Percentiles rank a stretch among this genome's conserved stretches.
These are phyloP conservation scores for Poecilia picta DNA, from an alignment of 2,797 vertebrate species.

Conservation along the genomic window DNA sequence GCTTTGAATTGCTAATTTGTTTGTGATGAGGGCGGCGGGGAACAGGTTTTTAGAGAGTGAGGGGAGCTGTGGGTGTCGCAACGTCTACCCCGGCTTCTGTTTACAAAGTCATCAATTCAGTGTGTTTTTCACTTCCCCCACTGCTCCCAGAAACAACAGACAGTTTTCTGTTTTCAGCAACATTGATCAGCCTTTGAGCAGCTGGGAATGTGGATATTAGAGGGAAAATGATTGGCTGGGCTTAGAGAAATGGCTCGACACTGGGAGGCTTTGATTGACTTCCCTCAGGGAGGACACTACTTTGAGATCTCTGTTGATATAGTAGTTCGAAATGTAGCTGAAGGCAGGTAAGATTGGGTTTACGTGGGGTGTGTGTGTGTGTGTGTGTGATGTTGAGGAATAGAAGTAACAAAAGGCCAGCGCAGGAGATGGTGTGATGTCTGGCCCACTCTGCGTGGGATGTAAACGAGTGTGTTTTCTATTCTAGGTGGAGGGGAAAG, in stretches of 20 bases:
- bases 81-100: constrained; percentile 51
- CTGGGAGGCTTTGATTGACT: constrained; percentile 78
- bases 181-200: constrained; percentile 76
- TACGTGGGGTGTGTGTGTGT: constrained; percentile 24
- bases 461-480: constrained; percentile 59
- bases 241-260: constrained; percentile 62
- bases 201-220: constrained; percentile 63
- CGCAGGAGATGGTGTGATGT: constrained; percentile 52
- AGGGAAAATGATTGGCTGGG: constrained; percentile 76
- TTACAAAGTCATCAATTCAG: constrained; percentile 75
- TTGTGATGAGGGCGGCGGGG: constrained; percentile 57
- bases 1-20: constrained; percentile 80
- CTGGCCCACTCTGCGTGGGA: constrained; percentile 61
- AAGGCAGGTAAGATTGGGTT: constrained; percentile 20
- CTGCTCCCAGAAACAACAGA: constrained; percentile 53
- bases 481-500: constrained; percentile 53
- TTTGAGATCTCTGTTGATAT: constrained; percentile 52
- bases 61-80: constrained; percentile 43
- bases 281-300: constrained; percentile 58
- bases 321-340: constrained; percentile 36
- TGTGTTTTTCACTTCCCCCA: constrained; percentile 62
- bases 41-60: constrained; percentile 40
- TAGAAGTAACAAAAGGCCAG: constrained; percentile 50
- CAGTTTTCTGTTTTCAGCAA: constrained; percentile 73
- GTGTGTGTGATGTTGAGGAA: constrained; percentile 30